Conservation (phyloP, 1,140 invertebrate genomes). For the Orchesella cincta region DNA sequence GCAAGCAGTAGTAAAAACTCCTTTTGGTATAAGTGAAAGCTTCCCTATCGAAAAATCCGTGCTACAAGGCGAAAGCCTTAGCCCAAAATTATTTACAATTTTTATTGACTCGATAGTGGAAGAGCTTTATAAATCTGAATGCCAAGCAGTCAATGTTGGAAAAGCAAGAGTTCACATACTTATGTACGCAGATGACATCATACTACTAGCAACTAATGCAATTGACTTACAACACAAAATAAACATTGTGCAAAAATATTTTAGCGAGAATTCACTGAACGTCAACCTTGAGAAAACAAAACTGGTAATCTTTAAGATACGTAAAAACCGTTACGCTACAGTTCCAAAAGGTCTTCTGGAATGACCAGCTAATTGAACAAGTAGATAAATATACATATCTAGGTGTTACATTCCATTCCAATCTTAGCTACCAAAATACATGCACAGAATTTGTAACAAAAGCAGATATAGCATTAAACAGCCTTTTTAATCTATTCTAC, state of each 20-base stretch:
- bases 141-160: background rate
- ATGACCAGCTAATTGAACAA: background rate
- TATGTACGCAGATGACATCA: conserved; percentile 35
- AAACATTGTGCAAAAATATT: background rate
- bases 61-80: too few species aligned
- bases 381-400: conserved; percentile 37
- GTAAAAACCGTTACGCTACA: background rate
- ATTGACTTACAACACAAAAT: conserved; percentile 26
- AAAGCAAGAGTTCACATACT: background rate
- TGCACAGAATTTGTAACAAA: conserved; percentile 14
- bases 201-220: conserved; percentile 13
- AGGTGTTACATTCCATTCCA: background rate
- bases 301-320: conserved; percentile 30
- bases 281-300: conserved; percentile 30
- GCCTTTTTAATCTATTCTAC: too few species aligned
- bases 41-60: too few species aligned
- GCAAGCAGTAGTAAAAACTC: too few species aligned
- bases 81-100: too few species aligned
- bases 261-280: background rate
- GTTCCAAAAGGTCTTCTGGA: conserved; percentile 12
- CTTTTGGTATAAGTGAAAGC: too few species aligned
- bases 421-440: background rate
- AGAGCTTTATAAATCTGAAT: background rate
- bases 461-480: too few species aligned
- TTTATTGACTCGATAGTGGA: too few species aligned